Evolutionary conservation across 1,140 invertebrate species (phyloP).

Genomic region (Medauroidea extradentata): DNA sequence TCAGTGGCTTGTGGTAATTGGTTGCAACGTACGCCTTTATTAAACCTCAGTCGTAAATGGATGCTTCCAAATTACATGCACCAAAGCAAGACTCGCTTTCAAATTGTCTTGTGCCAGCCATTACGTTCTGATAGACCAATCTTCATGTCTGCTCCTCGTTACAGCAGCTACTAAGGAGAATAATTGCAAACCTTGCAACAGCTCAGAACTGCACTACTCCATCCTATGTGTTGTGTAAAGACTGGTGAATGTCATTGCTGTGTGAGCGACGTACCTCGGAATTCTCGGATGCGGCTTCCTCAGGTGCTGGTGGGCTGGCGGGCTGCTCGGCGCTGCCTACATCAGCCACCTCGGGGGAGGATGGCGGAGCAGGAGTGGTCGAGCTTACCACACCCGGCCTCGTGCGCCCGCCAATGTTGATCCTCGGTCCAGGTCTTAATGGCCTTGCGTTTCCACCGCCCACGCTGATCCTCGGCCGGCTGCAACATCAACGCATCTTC

Average conservation of each 20-base stretch:
- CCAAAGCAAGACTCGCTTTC: no score
- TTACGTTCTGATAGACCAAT: no score
- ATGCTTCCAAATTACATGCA: no score
- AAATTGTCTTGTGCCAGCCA: no score
- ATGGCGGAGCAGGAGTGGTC: slow-evolving; percentile 41
- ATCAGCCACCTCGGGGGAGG: slow-evolving; percentile 32
- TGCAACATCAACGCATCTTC: no score
- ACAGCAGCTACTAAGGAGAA: not conserved
- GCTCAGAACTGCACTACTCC: slow-evolving; percentile 8
- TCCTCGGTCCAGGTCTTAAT: slow-evolving; percentile 50
- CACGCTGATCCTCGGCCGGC: not conserved
- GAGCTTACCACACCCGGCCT: slow-evolving; percentile 45
- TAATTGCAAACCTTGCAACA: not conserved
- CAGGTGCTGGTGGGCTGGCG: slow-evolving; percentile 30
- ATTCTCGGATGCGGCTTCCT: slow-evolving; percentile 45
- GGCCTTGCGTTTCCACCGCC: slow-evolving; percentile 3
- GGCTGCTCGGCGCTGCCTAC: slow-evolving; percentile 22
- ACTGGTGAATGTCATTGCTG: slow-evolving; percentile 25
- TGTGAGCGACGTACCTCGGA: slow-evolving; percentile 42
- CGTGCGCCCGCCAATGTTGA: slow-evolving; percentile 49
- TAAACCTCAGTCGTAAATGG: no score
- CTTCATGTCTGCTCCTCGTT: not conserved
- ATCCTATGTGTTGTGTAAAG: slow-evolving; percentile 26
- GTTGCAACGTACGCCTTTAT: no score
- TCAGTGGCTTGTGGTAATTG: no score